Evolutionary conservation across 2,113 vertebrate genomes (phyloP).

Genomic region (Typhlomys cinereus): DNA sequence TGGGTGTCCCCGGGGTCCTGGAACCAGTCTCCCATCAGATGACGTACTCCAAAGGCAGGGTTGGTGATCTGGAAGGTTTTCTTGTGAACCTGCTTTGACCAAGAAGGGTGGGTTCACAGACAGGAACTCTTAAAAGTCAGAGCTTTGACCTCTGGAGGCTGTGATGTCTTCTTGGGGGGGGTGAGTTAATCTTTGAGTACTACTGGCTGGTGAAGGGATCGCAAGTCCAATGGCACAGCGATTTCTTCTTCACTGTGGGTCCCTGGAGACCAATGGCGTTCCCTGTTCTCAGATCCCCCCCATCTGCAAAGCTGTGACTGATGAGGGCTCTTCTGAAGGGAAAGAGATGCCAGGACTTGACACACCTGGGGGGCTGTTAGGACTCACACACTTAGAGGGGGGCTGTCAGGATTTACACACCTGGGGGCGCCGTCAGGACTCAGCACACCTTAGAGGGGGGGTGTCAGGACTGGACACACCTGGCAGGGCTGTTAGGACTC

Average conservation of each 20-base stretch:
- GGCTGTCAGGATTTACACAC: too few relatives aligned
- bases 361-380: too few relatives aligned
- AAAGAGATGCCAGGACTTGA: too few relatives aligned
- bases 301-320: too few relatives aligned
- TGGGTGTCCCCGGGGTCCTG: too few relatives aligned
- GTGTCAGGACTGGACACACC: too few relatives aligned
- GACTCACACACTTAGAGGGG: too few relatives aligned
- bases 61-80: rapidly evolving
- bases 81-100: constrained; percentile 58
- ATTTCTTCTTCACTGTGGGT: neutral
- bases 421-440: too few relatives aligned
- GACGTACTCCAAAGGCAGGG: neutral
- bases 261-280: neutral
- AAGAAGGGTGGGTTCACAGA: constrained; percentile 32
- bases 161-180: neutral
- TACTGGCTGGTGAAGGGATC: rapidly evolving
- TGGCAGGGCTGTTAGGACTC: rapidly evolving
- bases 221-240: neutral
- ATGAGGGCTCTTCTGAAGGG: neutral
- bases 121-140: rapidly evolving
- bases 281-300: neutral
- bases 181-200: neutral
- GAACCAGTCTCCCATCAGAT: neutral
- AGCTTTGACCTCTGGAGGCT: neutral
- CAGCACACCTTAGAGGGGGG: too few relatives aligned